These are phyloP conservation scores for Sebastes itinus DNA, from an alignment of 2,797 vertebrate species.

Conservation along the genomic window DNA sequence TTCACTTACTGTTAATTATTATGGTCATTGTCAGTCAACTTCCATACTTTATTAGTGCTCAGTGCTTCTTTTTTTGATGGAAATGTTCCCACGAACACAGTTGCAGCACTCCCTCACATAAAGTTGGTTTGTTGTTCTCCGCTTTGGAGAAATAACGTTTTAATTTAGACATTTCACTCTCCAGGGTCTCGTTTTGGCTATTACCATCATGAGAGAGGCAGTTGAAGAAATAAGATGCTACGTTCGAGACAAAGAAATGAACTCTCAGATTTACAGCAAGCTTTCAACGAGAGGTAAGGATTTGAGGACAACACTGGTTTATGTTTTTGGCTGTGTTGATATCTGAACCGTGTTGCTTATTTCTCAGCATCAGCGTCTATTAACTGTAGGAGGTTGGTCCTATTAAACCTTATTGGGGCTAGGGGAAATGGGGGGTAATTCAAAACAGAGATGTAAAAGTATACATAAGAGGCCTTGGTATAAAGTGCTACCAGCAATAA, in stretches of 20 bases:
- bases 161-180: conserved; percentile 8
- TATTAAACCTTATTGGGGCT: conserved; percentile 69
- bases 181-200: conserved; percentile 93
- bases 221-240: conserved; percentile 96
- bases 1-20: conserved; percentile 13
- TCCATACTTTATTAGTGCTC: neutral
- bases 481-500: conserved; percentile 88
- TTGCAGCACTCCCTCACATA: neutral
- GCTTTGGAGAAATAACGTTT: neutral
- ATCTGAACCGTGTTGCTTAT: conserved; percentile 29
- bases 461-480: conserved; percentile 84
- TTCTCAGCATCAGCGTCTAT: conserved; percentile 49
- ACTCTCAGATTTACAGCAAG: conserved; percentile 99
- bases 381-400: conserved; percentile 67
- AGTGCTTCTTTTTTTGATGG: neutral
- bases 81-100: neutral
- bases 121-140: neutral
- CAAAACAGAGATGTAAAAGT: conserved; percentile 87
- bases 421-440: conserved; percentile 82
- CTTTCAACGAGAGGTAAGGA: conserved; percentile 92
- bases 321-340: conserved; percentile 36
- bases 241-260: conserved; percentile 96
- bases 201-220: conserved; percentile 94
- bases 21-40: neutral
- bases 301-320: neutral